Base-by-base conservation (phyloP, 2,113 vertebrate species). In the Heterochromis multidens region DNA sequence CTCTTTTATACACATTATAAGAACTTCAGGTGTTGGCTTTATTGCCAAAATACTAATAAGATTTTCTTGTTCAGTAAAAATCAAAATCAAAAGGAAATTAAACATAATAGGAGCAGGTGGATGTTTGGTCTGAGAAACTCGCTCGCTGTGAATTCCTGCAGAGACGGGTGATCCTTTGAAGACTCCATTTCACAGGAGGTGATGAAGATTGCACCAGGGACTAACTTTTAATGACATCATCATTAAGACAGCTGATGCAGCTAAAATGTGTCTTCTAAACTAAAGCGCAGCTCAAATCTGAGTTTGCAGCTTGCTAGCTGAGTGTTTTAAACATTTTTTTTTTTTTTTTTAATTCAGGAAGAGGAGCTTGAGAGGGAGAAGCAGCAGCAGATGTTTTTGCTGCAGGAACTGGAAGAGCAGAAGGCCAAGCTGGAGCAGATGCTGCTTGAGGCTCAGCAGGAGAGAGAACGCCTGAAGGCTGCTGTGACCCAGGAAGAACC, bases 341-440 rank as follows among this genome's bases (percentile, higher is more conserved):
- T 57, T 43, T 63, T 17, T 59, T 16, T 43, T 52, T 46, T 0
- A 52, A 49, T 82, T 3, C 87, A 99, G 98, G 96, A 97, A 25
- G 93, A 95, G 65, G 95, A 97, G 87, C 95, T 97, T 23, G 97
- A 98, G 90, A 88, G 84, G 40, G 96, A 97, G 93, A 98, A 97
- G 63, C 94, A 94, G 91, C 95, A 97, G 85, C 98, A 99, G 91
- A 57, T 98, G 81, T 88, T 87, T 74, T 94, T 98, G 85, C 95
- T 99, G 52, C 95, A 96, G 88, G 96, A 96, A 83, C 93, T 99
- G 83, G 97, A 98, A 81, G 95, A 97, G 85, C 96, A 98, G 90
- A 97, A 95, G 79, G 84, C 85, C 59, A 79, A 78, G 80, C 84
- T 98, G 84, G 97, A 99, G 94, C 95, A 93, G 67, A 94, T 97